Conservation (phyloP, 2,797 vertebrate species). For the Poeciliopsis infans region DNA sequence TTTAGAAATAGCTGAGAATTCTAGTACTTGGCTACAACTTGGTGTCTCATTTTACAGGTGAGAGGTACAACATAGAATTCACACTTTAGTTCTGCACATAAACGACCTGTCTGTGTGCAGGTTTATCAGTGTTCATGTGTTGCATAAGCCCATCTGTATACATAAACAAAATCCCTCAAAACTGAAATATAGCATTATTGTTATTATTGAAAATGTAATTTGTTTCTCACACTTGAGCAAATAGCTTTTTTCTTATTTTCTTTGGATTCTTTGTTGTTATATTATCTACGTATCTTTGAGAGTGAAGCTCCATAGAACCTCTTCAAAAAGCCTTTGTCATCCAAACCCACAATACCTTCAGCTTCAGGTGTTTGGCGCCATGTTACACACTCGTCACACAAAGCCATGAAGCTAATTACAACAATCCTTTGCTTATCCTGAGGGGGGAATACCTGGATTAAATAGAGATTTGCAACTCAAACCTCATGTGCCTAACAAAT, state of each 20-base stretch:
- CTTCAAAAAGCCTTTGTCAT: constrained; percentile 57
- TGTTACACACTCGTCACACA: constrained; percentile 66
- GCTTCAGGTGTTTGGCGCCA: constrained; percentile 68
- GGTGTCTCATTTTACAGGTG: neutral
- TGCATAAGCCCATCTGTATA: neutral
- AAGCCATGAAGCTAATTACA: constrained; percentile 76
- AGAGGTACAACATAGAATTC: neutral
- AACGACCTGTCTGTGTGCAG: neutral
- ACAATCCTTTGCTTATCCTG: constrained; percentile 77
- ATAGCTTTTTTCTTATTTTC: constrained; percentile 55
- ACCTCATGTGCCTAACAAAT: constrained; percentile 78
- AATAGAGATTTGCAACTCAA: constrained; percentile 78
- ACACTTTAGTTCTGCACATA: neutral
- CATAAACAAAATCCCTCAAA: neutral
- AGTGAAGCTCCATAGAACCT: constrained; percentile 47
- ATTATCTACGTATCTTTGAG: constrained; percentile 57
- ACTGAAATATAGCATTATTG: neutral
- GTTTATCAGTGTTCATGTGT: neutral
- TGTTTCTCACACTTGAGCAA: constrained; percentile 30
- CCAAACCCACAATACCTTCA: constrained; percentile 56
- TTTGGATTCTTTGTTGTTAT: constrained; percentile 39
- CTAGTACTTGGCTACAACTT: neutral
- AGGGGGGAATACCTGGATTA: constrained; percentile 80
- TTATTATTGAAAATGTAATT: constrained; percentile 36
- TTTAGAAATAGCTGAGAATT: neutral